phyloP scores from a whole-genome alignment of 30 jellyfish, hydroid and myxozoan species.

The Turritopsis rubra region DNA sequence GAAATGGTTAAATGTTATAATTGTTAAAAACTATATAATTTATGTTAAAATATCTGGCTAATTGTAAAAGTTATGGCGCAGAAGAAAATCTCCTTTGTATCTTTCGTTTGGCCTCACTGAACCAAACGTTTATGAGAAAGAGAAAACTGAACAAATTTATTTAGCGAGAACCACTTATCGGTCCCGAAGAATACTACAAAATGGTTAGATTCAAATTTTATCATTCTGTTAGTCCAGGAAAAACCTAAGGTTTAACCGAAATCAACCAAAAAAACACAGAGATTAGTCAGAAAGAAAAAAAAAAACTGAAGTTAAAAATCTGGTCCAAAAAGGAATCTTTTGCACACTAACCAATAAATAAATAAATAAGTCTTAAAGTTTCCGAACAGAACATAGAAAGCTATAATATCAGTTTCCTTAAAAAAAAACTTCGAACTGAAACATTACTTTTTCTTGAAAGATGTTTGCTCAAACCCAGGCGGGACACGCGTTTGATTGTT shows the following conservation, averaged over 20 bases:
- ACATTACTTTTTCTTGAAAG: background rate
- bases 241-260: no score
- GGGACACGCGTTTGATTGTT: background rate
- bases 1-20: background rate
- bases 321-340: slow-evolving; percentile 1
- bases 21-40: slow-evolving; percentile 12
- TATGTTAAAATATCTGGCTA: slow-evolving; percentile 10
- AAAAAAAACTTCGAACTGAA: background rate
- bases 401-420: background rate
- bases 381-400: background rate
- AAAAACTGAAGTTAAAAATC: background rate
- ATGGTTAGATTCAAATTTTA: background rate
- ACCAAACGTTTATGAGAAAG: background rate
- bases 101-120: background rate
- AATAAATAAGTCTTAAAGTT: slow-evolving; percentile 8
- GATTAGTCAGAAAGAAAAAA: background rate
- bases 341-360: slow-evolving; percentile 7
- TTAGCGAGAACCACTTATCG: background rate
- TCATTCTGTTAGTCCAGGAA: background rate
- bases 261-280: background rate
- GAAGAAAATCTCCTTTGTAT: background rate
- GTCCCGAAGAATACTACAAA: background rate
- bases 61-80: background rate
- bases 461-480: background rate
- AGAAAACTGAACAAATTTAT: background rate